phyloP scores from a whole-genome alignment of 2,797 vertebrate species.

The Ceryle rudis region DNA sequence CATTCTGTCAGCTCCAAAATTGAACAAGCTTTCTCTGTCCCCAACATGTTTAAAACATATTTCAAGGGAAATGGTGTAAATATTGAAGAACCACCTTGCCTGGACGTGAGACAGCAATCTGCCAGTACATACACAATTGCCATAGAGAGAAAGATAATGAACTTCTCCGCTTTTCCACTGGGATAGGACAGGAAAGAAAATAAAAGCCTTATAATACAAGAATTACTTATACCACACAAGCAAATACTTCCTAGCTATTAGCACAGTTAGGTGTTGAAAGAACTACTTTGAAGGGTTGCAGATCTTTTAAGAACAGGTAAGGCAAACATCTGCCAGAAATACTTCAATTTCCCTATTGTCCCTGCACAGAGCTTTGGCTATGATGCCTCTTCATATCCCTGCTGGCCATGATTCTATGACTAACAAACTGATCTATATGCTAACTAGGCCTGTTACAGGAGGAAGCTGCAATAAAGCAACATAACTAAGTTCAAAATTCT shows the following conservation, averaged over 20 bases:
- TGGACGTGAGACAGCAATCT: not conserved
- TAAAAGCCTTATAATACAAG: not conserved
- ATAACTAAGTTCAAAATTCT: not conserved
- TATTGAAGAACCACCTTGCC: constrained; percentile 23
- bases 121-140: not conserved
- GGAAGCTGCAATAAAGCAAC: not conserved
- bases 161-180: not conserved
- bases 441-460: fast-evolving
- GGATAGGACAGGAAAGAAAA: not conserved
- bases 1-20: not conserved
- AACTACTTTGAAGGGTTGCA: not conserved
- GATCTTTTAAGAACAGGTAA: not conserved
- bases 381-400: not conserved
- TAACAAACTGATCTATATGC: not conserved
- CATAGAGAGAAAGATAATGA: not conserved
- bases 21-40: constrained; percentile 7
- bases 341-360: not conserved
- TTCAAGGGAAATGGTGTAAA: constrained; percentile 10
- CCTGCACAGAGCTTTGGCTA: not conserved
- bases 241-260: not conserved
- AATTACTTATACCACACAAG: not conserved
- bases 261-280: not conserved
- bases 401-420: not conserved
- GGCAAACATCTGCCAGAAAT: not conserved
- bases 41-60: not conserved